Evolutionary conservation across 1,140 invertebrate genomes (phyloP).

Genomic region (Cydia strobilella): DNA sequence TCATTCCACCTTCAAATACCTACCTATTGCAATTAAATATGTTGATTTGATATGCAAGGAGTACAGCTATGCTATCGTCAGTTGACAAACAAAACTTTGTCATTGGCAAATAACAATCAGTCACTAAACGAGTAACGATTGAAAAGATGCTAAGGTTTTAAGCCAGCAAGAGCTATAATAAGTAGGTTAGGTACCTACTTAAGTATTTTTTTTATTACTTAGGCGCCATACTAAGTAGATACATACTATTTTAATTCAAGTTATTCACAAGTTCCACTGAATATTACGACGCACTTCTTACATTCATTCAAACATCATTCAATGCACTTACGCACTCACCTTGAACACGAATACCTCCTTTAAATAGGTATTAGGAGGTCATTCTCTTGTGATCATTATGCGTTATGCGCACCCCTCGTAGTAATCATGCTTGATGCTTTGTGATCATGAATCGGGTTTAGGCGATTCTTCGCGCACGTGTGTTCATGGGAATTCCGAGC

Average conservation of each 20-base stretch:
- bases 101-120: no score
- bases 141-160: no score
- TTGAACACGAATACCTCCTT: conserved; percentile 4
- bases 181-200: no score
- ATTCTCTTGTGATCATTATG: conserved; percentile 29
- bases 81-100: no score
- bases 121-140: no score
- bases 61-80: no score
- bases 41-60: no score
- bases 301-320: not conserved
- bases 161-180: no score
- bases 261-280: not conserved
- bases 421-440: conserved; percentile 26
- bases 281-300: not conserved
- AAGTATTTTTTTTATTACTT: no score
- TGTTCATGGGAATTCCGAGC: conserved; percentile 27
- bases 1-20: no score
- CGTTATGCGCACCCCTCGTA: conserved; percentile 16
- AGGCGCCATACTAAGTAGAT: not conserved
- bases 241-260: not conserved
- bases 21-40: no score
- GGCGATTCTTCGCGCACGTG: conserved; percentile 24
- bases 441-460: conserved; percentile 13
- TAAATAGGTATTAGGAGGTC: conserved; percentile 19
- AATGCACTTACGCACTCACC: not conserved